Evolutionary conservation across 2,888 invertebrate genomes (phyloP).

Genomic region (Trichopoda pennipes): DNA sequence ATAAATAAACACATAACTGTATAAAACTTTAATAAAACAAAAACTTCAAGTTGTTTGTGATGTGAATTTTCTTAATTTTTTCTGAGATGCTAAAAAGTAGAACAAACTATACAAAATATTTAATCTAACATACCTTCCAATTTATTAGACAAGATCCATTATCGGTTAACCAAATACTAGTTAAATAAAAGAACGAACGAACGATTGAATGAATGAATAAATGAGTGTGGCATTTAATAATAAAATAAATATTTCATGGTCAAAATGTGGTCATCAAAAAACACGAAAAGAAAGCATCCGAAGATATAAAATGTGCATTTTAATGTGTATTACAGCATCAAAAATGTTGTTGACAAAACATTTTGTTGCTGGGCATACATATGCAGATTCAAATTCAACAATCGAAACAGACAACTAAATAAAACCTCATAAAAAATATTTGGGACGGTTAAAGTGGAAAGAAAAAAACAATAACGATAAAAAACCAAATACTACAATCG

Average conservation of each 20-base stretch:
- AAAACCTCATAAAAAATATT: constrained; percentile 44
- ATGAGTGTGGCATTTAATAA: constrained; percentile 58
- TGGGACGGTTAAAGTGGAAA: constrained; percentile 20
- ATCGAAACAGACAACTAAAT: constrained; percentile 33
- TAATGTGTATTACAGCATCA: constrained; percentile 64
- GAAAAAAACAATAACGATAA: background rate
- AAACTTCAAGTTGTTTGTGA: background rate
- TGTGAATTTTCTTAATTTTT: background rate
- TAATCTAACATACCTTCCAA: background rate
- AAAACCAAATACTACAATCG: background rate
- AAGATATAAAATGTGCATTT: constrained; percentile 8
- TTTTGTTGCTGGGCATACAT: background rate
- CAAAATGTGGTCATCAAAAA: constrained; percentile 65
- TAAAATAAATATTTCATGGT: constrained; percentile 65
- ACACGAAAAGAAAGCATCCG: constrained; percentile 25
- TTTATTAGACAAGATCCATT: constrained; percentile 29
- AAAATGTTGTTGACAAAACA: constrained; percentile 61
- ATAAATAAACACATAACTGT: no score
- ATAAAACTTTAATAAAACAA: background rate
- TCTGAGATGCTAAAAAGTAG: background rate
- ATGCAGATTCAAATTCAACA: constrained; percentile 25
- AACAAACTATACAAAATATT: constrained; percentile 3
- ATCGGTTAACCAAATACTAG: constrained; percentile 44
- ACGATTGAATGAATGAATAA: constrained; percentile 27
- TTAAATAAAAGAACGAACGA: background rate